These are phyloP conservation scores for Raja brachyura DNA, from an alignment of 2,113 vertebrate species.

Conservation along the genomic window DNA sequence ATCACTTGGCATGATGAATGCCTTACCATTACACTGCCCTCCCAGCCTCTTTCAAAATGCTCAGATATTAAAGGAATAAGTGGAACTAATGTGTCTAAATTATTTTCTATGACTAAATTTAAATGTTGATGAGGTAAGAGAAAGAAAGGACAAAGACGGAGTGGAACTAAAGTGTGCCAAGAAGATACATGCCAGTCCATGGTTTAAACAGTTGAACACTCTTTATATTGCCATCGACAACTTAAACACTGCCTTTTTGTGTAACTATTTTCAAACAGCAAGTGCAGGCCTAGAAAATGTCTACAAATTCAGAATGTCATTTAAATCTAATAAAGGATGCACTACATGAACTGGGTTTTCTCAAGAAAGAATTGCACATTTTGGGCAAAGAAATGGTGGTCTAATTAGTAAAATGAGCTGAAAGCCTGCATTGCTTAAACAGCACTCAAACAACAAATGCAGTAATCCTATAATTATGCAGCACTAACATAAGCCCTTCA, in stretches of 20 bases:
- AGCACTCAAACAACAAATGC: not conserved
- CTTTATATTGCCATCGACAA: not conserved
- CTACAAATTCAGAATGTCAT: not conserved
- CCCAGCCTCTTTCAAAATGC: too few species aligned
- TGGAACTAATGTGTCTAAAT: not conserved
- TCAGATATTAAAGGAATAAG: not conserved
- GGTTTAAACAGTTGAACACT: not conserved
- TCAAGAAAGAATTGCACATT: not conserved
- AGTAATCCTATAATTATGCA: not conserved
- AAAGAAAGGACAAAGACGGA: not conserved
- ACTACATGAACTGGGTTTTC: not conserved
- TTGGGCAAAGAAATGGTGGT: not conserved
- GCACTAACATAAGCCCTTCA: not conserved
- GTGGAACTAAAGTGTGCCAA: not conserved
- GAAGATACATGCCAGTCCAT: not conserved
- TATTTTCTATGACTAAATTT: not conserved
- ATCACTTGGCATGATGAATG: too few species aligned
- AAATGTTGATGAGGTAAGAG: not conserved
- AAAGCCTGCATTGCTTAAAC: not conserved
- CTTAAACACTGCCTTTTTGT: not conserved
- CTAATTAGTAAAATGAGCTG: not conserved
- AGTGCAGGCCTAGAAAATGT: not conserved
- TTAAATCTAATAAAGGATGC: not conserved
- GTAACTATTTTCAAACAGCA: not conserved
- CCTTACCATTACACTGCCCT: too few species aligned